Evolutionary conservation across 1,140 invertebrate species (phyloP).

Genomic region (Lepidotrigona ventralis): DNA sequence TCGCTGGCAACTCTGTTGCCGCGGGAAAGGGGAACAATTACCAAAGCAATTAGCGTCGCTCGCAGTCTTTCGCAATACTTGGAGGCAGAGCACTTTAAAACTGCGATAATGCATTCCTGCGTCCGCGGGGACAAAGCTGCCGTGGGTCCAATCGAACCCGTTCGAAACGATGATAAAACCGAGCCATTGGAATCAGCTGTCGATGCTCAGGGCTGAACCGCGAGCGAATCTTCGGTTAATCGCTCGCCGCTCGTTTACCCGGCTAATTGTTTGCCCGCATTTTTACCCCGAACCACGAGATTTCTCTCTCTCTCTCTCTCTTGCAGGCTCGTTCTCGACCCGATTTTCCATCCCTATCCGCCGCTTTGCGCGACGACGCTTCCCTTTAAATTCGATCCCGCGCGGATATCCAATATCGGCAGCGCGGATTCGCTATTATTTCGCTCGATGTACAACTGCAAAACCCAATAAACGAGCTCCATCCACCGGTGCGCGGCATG

Average conservation of each 20-base stretch:
- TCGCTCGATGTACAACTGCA: conserved; percentile 38
- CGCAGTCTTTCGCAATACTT: neutral
- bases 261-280: conserved; percentile 54
- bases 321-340: conserved; percentile 34
- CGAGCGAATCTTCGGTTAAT: conserved; percentile 55
- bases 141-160: neutral
- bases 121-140: neutral
- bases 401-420: conserved; percentile 56
- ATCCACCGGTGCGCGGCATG: neutral
- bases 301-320: conserved; percentile 39
- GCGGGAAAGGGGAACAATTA: neutral
- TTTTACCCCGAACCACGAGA: conserved; percentile 39
- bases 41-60: neutral
- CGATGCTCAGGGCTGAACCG: neutral
- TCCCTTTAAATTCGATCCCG: conserved; percentile 36
- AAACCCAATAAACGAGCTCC: conserved; percentile 51
- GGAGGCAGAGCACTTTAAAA: neutral
- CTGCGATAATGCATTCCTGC: neutral
- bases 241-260: conserved; percentile 50
- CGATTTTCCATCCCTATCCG: conserved; percentile 14
- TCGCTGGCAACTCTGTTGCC: neutral
- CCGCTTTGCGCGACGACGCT: neutral
- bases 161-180: conserved; percentile 34
- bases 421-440: conserved; percentile 57
- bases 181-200: conserved; percentile 7